These are phyloP conservation scores for Dicaeum eximium DNA, from an alignment of 2,113 vertebrate species.

Conservation along the genomic window DNA sequence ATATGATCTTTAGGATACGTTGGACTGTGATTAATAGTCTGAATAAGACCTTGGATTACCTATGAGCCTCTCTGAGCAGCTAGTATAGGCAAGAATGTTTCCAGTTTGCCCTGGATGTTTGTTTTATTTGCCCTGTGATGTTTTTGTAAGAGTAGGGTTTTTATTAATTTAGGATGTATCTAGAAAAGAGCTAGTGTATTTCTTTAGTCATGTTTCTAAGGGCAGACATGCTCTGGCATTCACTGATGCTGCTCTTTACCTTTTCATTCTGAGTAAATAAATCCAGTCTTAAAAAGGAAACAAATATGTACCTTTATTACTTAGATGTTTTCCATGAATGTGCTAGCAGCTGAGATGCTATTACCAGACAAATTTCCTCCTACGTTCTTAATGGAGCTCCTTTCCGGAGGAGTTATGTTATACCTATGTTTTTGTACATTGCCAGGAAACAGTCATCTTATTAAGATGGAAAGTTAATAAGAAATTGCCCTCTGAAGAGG, in stretches of 20 bases:
- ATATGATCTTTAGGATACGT: neutral
- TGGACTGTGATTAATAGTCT: neutral
- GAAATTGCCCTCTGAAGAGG: neutral
- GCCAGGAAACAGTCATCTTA: neutral
- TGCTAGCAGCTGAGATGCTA: neutral
- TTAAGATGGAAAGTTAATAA: neutral
- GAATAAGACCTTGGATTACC: neutral
- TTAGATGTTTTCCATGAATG: neutral
- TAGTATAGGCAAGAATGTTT: neutral
- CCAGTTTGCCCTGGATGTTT: neutral
- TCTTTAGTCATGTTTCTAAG: neutral
- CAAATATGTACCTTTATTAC: neutral
- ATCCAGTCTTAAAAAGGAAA: neutral
- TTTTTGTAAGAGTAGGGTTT: neutral
- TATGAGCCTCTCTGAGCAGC: neutral
- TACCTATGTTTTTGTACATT: neutral
- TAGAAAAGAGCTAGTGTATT: neutral
- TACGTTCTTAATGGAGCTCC: neutral
- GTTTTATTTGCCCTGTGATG: neutral
- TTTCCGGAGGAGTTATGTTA: neutral
- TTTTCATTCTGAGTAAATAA: neutral
- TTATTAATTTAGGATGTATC: accelerated
- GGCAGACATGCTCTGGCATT: neutral
- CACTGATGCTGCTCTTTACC: neutral
- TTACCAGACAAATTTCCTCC: neutral